Evolutionary conservation across 2,113 vertebrate species (phyloP), one percentile per base, ranked within the genome.

Genomic region (Hyperopisus bebe): DNA sequence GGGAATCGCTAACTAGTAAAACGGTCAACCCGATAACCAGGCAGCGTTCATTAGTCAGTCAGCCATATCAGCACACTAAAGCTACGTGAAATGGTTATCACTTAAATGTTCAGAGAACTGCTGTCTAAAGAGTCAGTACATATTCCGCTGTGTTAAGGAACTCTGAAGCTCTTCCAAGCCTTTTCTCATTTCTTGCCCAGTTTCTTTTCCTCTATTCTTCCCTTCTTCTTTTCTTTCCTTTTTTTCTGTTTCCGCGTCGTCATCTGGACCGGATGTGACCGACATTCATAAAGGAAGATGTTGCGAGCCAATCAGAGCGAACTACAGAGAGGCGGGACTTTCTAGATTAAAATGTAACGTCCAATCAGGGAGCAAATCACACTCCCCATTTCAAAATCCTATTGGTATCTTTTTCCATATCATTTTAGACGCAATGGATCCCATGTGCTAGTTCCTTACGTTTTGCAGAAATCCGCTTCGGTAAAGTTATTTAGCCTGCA

Each of bases 191-290:
- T 47, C 44, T 89, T 77, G 21, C 50, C 19, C 46, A 27, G n/a
- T 42, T 80, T 80, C 74, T 87, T 89, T 89, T 89, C 53, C 51
- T 83, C 89, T 58, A 44, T 85, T 85, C 77, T 83, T 55, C 74
- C 74, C 39, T 83, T 89, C 82, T 74, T 53, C 24, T 84, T 89
- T 80, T 46, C 42, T 85, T 84, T 89, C 53, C 3, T 84, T 84
- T 89, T 83, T 89, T 85, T 85, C 50, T 58, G 48, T 58, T 89
- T 89, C 88, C 88, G 88, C 88, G 42, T 89, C 88, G 80, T 84
- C 80, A 89, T 44, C 51, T 17, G 51, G 35, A 62, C 88, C 77
- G 88, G 88, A 89, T 42, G 86, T 35, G 86, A 44, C 86, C 19
- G 39, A 39, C 50, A 19, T 31, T 13, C 17, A 24, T 39, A 66